Percentiles rank a stretch among this genome's conserved stretches.
phyloP scores from a whole-genome alignment of 2,888 invertebrate genomes.

The Xylota segnis region DNA sequence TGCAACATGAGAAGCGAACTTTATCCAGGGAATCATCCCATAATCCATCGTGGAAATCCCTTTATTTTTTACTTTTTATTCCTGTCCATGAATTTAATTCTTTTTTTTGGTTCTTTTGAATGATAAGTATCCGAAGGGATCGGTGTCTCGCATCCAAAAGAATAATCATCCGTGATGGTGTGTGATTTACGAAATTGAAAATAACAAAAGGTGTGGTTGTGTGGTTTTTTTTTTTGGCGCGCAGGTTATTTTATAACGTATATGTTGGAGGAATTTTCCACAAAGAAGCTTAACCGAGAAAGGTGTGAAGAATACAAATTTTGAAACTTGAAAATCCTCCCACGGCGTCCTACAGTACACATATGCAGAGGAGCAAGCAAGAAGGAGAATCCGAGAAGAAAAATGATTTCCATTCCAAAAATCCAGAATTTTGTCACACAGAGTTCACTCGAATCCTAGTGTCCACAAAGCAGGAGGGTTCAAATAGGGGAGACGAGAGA shows the following conservation, averaged over 20 bases:
- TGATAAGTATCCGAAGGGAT: conserved; percentile 51
- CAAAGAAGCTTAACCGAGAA: conserved; percentile 18
- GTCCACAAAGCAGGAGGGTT: conserved; percentile 59
- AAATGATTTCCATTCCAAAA: conserved; percentile 71
- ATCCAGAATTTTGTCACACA: conserved; percentile 54
- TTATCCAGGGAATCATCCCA: conserved; percentile 47
- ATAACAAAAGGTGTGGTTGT: conserved; percentile 47
- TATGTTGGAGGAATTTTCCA: conserved; percentile 34
- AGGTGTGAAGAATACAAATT: conserved; percentile 39
- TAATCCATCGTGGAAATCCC: conserved; percentile 58
- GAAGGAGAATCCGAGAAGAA: conserved; percentile 49
- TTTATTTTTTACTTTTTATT: conserved; percentile 1
- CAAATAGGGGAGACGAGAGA: conserved; percentile 38
- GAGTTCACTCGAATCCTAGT: conserved; percentile 49
- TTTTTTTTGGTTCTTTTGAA: conserved; percentile 29
- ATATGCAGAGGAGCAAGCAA: conserved; percentile 53
- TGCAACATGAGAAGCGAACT: conserved; percentile 64
- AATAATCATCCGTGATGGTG: conserved; percentile 56
- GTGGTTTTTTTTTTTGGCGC: conserved; percentile 28
- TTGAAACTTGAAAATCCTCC: conserved; percentile 69
- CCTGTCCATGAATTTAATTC: conserved; percentile 35
- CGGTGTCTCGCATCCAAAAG: conserved; percentile 41
- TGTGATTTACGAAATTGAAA: conserved; percentile 46
- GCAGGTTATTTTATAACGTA: neutral
- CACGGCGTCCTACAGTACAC: conserved; percentile 67